phyloP scores from a whole-genome alignment of 2,797 vertebrate species.

The Periparus ater region DNA sequence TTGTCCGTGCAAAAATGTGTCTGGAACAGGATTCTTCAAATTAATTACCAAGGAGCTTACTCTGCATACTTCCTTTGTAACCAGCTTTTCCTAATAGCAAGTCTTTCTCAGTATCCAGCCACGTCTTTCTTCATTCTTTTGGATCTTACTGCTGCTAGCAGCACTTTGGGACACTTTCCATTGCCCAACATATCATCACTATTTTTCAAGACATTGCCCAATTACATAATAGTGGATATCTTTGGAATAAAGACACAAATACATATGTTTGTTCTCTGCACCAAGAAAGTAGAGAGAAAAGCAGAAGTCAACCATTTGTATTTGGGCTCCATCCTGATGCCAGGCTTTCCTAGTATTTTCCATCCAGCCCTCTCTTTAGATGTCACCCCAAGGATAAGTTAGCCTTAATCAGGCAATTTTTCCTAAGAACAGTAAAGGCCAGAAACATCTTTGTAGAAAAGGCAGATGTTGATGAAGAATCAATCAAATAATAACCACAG shows the following conservation, averaged over 20 bases:
- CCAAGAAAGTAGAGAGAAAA: background rate
- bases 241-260: background rate
- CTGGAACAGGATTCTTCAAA: background rate
- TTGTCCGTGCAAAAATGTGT: background rate
- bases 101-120: background rate
- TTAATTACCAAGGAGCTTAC: background rate
- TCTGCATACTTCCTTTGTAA: background rate
- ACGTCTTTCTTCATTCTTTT: background rate
- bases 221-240: background rate
- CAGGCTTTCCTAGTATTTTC: background rate
- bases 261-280: fast-evolving
- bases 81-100: background rate
- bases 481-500: background rate
- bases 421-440: background rate
- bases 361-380: background rate
- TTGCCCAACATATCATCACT: background rate
- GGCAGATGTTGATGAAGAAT: background rate
- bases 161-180: background rate
- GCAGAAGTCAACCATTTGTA: background rate
- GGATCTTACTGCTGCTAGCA: background rate
- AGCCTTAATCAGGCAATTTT: background rate
- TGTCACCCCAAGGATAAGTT: background rate
- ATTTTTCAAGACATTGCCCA: background rate
- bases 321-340: background rate
- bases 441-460: background rate